Evolutionary conservation across 2,888 invertebrate species (phyloP).

Genomic region (Scrobipalpa atriplicella): DNA sequence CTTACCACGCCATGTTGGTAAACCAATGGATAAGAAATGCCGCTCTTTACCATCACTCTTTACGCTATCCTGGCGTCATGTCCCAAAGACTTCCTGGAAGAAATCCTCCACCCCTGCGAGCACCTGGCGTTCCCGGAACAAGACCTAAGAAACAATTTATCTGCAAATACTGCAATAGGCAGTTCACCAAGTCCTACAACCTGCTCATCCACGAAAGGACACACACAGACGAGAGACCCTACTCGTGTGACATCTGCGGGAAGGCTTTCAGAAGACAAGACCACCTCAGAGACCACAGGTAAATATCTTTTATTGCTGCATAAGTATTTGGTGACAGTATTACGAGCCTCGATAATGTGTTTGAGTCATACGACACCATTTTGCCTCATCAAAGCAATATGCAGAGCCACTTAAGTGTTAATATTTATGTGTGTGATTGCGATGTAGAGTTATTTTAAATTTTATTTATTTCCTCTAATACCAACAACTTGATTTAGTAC

Average conservation of each 20-base stretch:
- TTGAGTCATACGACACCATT: conserved; percentile 23
- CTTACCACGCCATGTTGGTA: conserved; percentile 84
- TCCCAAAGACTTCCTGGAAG: conserved; percentile 77
- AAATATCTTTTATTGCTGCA: conserved; percentile 47
- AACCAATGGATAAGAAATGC: conserved; percentile 90
- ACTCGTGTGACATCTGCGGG: conserved; percentile 97
- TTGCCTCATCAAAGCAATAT: conserved; percentile 1
- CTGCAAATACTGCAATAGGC: conserved; percentile 98
- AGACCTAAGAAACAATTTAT: conserved; percentile 95
- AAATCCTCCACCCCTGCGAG: conserved; percentile 80
- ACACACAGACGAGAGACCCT: conserved; percentile 98
- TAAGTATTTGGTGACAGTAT: conserved; percentile 25
- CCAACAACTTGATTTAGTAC: conserved; percentile 68
- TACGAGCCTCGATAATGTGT: conserved; percentile 21
- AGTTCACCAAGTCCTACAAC: conserved; percentile 99
- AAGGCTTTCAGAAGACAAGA: conserved; percentile 98
- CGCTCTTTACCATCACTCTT: conserved; percentile 84
- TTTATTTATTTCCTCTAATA: conserved; percentile 7
- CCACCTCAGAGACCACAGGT: conserved; percentile 95
- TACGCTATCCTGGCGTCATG: conserved; percentile 77
- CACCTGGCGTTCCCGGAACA: conserved; percentile 81
- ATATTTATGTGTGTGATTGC: neutral
- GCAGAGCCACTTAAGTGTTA: neutral
- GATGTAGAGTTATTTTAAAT: neutral
- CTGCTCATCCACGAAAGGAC: conserved; percentile 98